Base-by-base conservation (phyloP, 2,888 invertebrate genomes). In the Lasioglossum villosulum region DNA sequence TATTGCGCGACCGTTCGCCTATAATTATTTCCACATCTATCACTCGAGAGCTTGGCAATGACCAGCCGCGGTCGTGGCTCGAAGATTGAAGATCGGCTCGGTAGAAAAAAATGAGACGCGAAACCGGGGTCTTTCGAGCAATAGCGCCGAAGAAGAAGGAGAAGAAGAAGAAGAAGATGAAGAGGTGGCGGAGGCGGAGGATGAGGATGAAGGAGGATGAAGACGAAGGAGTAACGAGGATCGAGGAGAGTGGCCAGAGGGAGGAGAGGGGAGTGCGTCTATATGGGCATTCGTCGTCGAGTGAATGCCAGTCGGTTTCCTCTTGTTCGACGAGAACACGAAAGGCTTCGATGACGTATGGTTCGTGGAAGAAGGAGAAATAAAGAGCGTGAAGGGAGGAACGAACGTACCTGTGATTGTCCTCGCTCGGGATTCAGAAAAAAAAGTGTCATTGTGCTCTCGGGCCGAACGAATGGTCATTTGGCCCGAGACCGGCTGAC, bases 1-100 rank as follows among this genome's bases (percentile, higher is more conserved):
- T 93, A 91, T 93, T 93, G 93, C 91, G 92, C 90, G 90, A 92
- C 91, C 91, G 92, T 94, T 94, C 93, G 91, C 93, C 94, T 94
- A 94, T 94, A 95, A 95, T 95, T 95, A 95, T 95, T 95, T 94
- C 92, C 94, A 94, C 94, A 95, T 95, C 94, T 94, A 95, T 95
- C 95, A 95, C 91, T 90, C 90, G 82, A 87, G 89, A 88, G 89
- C 85, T 84, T 82, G 90, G 90, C 90, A 89, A 91, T 90, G 89
- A 90, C 90, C 89, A 91, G 89, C 89, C 68, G 82, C 86, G 88
- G 85, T 87, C 88, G 87, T 88, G 90, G 83, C 91, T 88, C 92
- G 92, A 92, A 93, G 93, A 94, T 92, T 91, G 91, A 93, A 92
- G 93, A 94, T 94, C 93, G 92, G 92, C 92, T 90, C 90, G 89